These are phyloP conservation scores for Hirundo rustica DNA, from an alignment of 2,797 vertebrate genomes.

Conservation along the genomic window DNA sequence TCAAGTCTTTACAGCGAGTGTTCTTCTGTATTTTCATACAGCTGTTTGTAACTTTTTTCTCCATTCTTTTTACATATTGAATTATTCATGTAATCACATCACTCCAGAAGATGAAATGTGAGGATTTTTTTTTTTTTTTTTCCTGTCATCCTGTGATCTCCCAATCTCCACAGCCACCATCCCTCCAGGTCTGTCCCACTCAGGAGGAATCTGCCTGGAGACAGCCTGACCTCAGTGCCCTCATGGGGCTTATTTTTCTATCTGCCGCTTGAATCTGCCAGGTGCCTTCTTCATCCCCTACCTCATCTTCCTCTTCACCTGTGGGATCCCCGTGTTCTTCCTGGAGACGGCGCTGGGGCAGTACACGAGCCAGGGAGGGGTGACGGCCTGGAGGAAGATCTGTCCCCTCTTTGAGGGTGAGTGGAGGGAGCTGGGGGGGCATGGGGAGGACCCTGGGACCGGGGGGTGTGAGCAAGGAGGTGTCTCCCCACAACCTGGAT, in stretches of 20 bases:
- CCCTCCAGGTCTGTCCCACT: not conserved
- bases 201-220: not conserved
- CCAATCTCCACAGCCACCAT: fast-evolving
- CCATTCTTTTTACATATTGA: not conserved
- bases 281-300: slow-evolving; percentile 99
- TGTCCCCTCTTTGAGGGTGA: slow-evolving; percentile 96
- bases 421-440: not conserved
- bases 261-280: slow-evolving; percentile 52
- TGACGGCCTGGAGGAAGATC: slow-evolving; percentile 94
- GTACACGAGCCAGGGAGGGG: slow-evolving; percentile 92
- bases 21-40: not conserved
- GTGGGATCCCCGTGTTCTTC: slow-evolving; percentile 95
- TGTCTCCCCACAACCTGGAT: not conserved
- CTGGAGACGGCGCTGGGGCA: slow-evolving; percentile 93
- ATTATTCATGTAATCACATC: not conserved
- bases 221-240: not conserved
- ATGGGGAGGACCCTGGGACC: fast-evolving
- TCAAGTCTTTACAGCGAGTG: not conserved
- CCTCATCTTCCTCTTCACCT: slow-evolving; percentile 96
- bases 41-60: not conserved
- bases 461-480: fast-evolving
- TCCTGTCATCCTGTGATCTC: not conserved
- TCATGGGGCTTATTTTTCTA: not conserved
- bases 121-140: not conserved
- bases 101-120: not conserved